phyloP scores from a whole-genome alignment of 2,113 vertebrate genomes.

The Ameiurus melas region DNA sequence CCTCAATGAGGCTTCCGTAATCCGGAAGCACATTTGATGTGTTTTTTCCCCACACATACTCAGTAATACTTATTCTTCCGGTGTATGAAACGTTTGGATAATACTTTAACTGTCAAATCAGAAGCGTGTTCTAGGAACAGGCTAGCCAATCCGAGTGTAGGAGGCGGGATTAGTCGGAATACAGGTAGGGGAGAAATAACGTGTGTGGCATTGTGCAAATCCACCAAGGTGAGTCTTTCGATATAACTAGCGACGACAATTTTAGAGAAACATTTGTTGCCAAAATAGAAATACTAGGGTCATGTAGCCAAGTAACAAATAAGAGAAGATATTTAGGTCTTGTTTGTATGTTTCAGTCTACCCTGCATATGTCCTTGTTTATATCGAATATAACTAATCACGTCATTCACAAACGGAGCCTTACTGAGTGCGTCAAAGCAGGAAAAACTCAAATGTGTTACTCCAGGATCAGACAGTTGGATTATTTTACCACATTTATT shows the following conservation, averaged over 20 bases:
- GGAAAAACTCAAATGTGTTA: neutral
- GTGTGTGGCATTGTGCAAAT: neutral
- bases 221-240: neutral
- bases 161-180: constrained; percentile 4
- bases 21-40: neutral
- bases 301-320: neutral
- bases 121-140: neutral
- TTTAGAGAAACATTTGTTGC: neutral
- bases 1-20: neutral
- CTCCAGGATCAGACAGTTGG: neutral
- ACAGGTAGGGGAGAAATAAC: neutral
- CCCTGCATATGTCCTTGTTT: neutral
- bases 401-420: neutral
- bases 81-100: neutral
- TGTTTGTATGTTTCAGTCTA: neutral
- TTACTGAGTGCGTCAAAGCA: neutral
- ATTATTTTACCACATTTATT: neutral
- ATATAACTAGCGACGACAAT: neutral
- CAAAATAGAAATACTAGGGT: neutral
- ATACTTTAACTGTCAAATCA: neutral
- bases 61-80: too few species aligned
- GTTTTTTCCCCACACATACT: neutral
- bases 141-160: neutral
- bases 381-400: neutral
- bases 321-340: neutral